phyloP scores from a whole-genome alignment of 2,797 vertebrate species.

The Acanthis flammea region DNA sequence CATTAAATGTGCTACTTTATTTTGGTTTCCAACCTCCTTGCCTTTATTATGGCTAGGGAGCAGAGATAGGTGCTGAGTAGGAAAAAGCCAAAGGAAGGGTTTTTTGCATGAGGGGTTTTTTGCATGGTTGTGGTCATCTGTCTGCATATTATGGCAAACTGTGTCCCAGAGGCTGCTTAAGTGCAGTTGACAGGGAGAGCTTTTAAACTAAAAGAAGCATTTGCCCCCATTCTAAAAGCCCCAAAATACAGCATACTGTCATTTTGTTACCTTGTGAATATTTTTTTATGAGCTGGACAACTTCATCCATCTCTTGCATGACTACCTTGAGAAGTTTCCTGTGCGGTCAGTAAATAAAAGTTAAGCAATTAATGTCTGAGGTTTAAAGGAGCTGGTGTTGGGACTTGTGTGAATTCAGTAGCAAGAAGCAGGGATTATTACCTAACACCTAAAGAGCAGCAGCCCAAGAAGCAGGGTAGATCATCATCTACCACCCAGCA shows the following conservation, averaged over 20 bases:
- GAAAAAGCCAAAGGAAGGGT: neutral
- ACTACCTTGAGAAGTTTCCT: neutral
- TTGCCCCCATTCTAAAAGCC: neutral
- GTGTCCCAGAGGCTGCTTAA: neutral
- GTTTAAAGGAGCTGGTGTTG: neutral
- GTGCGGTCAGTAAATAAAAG: slow-evolving; percentile 10
- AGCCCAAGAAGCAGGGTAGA: slow-evolving; percentile 10
- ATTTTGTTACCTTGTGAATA: neutral
- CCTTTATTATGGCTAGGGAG: neutral
- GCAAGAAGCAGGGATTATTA: neutral
- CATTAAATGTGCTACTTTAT: neutral
- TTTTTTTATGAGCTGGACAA: neutral
- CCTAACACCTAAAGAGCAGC: neutral
- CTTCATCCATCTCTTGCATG: neutral
- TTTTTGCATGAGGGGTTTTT: neutral
- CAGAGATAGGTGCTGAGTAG: neutral
- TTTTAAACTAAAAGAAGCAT: neutral
- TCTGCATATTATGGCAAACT: neutral
- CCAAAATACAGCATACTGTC: neutral
- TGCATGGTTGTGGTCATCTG: neutral
- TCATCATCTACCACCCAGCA: slow-evolving; percentile 56
- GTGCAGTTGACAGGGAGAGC: neutral
- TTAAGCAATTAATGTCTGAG: neutral
- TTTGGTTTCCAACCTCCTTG: neutral
- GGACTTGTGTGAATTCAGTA: neutral